Base-by-base conservation (phyloP, 2,797 vertebrate species). In the Myripristis jacobus region DNA sequence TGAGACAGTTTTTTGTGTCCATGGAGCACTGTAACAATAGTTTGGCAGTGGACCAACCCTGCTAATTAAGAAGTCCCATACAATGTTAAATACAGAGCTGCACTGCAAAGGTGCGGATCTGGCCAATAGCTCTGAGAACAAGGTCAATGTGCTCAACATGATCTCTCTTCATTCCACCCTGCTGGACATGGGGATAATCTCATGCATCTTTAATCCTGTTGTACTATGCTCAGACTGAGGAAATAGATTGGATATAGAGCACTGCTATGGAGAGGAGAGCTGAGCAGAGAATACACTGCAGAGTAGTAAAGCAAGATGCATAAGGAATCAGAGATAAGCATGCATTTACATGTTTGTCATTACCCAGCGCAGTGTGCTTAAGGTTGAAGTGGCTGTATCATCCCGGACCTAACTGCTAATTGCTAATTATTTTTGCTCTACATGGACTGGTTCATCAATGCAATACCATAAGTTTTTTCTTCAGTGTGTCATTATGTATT, bases 181-280 rank as follows among this genome's bases (percentile, higher is more conserved):
- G 78, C 82, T 88, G 84, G 84, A 88, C 84, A 76, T 38, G 46
- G 57, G 68, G 44, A 86, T 88, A 81, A 89, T 89, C 79, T 92
- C 87, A 88, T 92, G 75, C 87, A 90, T 87, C 83, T 91, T 92
- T 89, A 87, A 89, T 89, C 82, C 76, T 75, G 79, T 81, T 84
- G 76, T 79, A 77, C 70, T 48, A 41, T 53, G 71, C 74, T 65
- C 69, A 55, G 77, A 50, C 76, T 55, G 58, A 83, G 69, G 70
- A 73, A 86, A 84, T 57, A 53, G 72, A 81, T 72, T 82, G 74
- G 47, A 81, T 71, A 80, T 75, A 57, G 51, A 79, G 57, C 72
- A 63, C 19, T 52, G 59, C 66, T 34, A 38, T 24, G 21, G 31
- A 4, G 41, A 44, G 21, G 58, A 60, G 57, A 72, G 48, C 64